Evolutionary conservation across 2,797 vertebrate species (phyloP), one percentile per base, ranked within the genome.

Genomic region (Chaetodon trifasciatus): DNA sequence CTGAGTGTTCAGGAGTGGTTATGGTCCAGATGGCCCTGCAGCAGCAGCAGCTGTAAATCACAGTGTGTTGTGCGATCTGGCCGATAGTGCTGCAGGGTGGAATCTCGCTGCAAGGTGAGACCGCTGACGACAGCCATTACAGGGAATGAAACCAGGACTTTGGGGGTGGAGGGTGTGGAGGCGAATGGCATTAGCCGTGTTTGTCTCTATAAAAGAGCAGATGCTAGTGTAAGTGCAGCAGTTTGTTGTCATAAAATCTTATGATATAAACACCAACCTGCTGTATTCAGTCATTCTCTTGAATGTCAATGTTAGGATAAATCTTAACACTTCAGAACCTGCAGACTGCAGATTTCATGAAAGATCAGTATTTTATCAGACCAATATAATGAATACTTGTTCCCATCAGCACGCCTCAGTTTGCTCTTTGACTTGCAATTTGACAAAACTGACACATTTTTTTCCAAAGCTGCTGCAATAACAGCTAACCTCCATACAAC

Each of bases 41-140:
- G 80, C 77, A 79, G 81, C 84, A 88, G 88, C 88, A 86, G 88
- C 83, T 90, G 91, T 94, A 95, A 95, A 95, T 93, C 91, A 91
- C 76, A 28, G 70, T 16, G 76, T 71, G 79, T 79, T 81, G 76
- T 86, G 76, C 60, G 72, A 86, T 84, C 75, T 67, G 90, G 80
- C 73, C 39, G 73, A 86, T 85, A 58, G 87, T 67, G 86, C 86
- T 91, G 86, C 79, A 42, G 79, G 76, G 89, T 84, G 86, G 89
- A 86, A 78, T 88, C 89, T 83, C 87, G 74, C 81, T 80, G 89
- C 90, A 90, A 91, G 85, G 91, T 91, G 91, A 90, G 86, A 82
- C 69, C 50, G 67, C 86, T 91, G 88, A 91, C 69, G 60, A 79
- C 74, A 79, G 86, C 76, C 83, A 82, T 86, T 90, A 91, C 62